Evolutionary conservation across 2,113 vertebrate species (phyloP).

Genomic region (Ophthalmolycus amberensis): DNA sequence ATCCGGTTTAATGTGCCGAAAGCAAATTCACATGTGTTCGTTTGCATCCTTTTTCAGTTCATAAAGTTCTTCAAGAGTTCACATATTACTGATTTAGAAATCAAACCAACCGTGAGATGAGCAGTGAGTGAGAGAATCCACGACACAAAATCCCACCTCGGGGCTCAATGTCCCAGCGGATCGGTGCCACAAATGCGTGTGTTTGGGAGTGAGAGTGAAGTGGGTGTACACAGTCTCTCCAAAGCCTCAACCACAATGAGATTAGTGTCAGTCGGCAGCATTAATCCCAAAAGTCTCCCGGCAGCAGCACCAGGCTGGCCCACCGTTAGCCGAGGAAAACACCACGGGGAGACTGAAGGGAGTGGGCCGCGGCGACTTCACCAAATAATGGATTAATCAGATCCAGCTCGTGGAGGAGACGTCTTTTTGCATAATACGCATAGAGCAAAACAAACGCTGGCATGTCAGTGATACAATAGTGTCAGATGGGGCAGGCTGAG

Average conservation of each 20-base stretch:
- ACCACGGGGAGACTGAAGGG: slow-evolving; percentile 49
- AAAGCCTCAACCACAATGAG: slow-evolving; percentile 82
- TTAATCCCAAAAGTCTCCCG: slow-evolving; percentile 79
- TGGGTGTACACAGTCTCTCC: slow-evolving; percentile 73
- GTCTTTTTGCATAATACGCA: slow-evolving; percentile 46
- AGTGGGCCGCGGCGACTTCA: slow-evolving; percentile 62
- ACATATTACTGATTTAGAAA: slow-evolving; percentile 24
- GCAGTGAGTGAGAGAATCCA: slow-evolving; percentile 49
- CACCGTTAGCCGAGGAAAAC: slow-evolving; percentile 68
- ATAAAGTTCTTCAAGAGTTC: slow-evolving; percentile 10
- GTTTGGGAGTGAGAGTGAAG: slow-evolving; percentile 74
- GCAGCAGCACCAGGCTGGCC: slow-evolving; percentile 69
- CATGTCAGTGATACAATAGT: slow-evolving; percentile 33
- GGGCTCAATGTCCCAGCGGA: slow-evolving; percentile 48
- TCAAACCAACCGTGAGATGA: slow-evolving; percentile 45
- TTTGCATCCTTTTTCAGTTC: background rate
- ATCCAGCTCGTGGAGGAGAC: slow-evolving; percentile 43
- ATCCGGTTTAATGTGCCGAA: background rate
- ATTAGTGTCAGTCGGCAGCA: slow-evolving; percentile 81
- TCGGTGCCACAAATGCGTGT: slow-evolving; percentile 62
- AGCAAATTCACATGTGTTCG: background rate
- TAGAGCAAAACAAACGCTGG: slow-evolving; percentile 49
- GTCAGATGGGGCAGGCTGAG: slow-evolving; percentile 22
- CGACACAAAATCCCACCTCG: slow-evolving; percentile 46
- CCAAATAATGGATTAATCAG: slow-evolving; percentile 77